phyloP scores from a whole-genome alignment of 2,797 vertebrate genomes.

The Nannoperca obscura region DNA sequence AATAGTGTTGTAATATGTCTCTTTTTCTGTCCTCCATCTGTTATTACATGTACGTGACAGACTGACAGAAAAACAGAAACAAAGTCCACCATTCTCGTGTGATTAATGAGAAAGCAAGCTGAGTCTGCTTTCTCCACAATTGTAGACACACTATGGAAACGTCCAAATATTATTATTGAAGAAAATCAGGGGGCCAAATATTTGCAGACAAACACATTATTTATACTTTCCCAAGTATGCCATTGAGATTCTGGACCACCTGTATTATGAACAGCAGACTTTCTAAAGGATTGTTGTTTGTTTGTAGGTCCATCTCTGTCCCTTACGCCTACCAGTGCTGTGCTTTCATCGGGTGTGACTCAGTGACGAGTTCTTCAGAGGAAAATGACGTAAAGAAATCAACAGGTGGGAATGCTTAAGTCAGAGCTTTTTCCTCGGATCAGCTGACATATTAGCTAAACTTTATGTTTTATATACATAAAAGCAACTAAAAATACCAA shows the following conservation, averaged over 20 bases:
- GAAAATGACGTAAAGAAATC: constrained; percentile 84
- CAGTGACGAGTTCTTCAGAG: constrained; percentile 81
- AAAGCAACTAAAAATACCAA: background rate
- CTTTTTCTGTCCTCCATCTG: background rate
- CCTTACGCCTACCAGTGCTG: constrained; percentile 99
- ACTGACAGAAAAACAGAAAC: constrained; percentile 2
- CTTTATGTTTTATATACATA: background rate
- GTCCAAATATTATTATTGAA: constrained; percentile 38
- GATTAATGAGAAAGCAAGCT: constrained; percentile 45
- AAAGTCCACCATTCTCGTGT: background rate
- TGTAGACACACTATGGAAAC: constrained; percentile 41
- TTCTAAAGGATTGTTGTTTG: constrained; percentile 34
- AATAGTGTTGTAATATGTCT: background rate
- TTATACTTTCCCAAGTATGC: constrained; percentile 27
- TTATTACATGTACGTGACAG: background rate
- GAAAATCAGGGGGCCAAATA: constrained; percentile 32
- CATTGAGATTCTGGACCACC: constrained; percentile 13
- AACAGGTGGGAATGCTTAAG: constrained; percentile 66
- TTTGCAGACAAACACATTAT: constrained; percentile 38
- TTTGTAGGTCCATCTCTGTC: constrained; percentile 93
- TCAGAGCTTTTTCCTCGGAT: background rate
- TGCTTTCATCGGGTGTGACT: constrained; percentile 93
- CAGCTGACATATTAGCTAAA: background rate
- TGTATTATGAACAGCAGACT: constrained; percentile 22
- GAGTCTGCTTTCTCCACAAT: constrained; percentile 34